These are phyloP conservation scores for Malacoraja senta DNA, from an alignment of 2,797 vertebrate species.

Conservation along the genomic window DNA sequence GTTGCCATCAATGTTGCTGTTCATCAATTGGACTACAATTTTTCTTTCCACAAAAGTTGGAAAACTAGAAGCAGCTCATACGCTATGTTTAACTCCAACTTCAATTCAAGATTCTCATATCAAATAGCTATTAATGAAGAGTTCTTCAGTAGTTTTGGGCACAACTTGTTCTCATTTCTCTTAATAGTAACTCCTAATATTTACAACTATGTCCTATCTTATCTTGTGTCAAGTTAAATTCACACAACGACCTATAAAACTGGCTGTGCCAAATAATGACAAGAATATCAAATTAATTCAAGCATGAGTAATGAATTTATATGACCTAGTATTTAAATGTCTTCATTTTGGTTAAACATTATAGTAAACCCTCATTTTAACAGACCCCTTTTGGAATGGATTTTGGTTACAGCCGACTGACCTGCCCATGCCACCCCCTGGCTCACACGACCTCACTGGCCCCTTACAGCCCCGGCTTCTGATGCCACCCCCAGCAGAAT, in stretches of 20 bases:
- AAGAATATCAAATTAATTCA: background rate
- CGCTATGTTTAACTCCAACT: too few species aligned
- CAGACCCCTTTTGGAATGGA: too few species aligned
- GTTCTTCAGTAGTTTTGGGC: background rate
- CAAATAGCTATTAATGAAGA: background rate
- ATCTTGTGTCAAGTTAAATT: background rate
- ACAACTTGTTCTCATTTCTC: background rate
- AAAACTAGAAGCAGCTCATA: background rate
- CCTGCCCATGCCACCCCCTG: too few species aligned
- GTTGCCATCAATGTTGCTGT: background rate
- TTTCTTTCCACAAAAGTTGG: background rate
- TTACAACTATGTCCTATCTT: background rate
- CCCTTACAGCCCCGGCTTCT: too few species aligned
- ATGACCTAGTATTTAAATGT: too few species aligned
- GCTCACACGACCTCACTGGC: too few species aligned
- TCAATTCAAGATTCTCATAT: background rate
- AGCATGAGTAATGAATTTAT: background rate
- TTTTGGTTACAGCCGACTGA: too few species aligned
- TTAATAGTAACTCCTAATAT: background rate
- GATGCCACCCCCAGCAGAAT: too few species aligned
- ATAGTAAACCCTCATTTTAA: background rate
- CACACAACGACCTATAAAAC: background rate
- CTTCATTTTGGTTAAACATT: background rate
- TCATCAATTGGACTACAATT: background rate
- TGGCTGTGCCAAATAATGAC: background rate